Evolutionary conservation across 2,888 invertebrate species (phyloP), one percentile per base, ranked within the genome.

Genomic region (Auanema sp.): DNA sequence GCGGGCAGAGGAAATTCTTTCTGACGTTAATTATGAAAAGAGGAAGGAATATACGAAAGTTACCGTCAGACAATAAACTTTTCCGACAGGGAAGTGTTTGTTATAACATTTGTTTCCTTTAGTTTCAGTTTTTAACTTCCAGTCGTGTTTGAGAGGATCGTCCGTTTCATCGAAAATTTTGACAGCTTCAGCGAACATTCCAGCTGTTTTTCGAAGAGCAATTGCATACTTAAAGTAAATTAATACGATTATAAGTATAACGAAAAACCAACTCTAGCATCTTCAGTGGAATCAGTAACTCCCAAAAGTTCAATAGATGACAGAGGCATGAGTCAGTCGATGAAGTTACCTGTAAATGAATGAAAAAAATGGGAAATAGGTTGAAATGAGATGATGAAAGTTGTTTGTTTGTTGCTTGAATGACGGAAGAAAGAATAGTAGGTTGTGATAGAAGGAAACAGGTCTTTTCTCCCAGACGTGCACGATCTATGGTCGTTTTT

Each of bases 41-140:
- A 18, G 11, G 14, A 41, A 3, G 18, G 25, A 12, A 52, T 51
- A n/a, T 8, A 3, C 12, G 16, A 23, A 18, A 44, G 8, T 14
- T 49, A 56, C 61, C 61, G 40, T 43, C 3, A 56, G n/a, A 11
- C 47, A 40, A 47, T 65, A 65, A 58, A 59, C 51, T 16, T 65
- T 65, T n/a, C 65, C 65, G 6, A 65, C 24, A 12, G 65, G 55
- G 47, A 60, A 58, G 41, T 59, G 65, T 40, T 61, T 61, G 52
- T 65, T 65, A 44, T 65, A 65, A 55, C 61, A 61, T 23, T 59
- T 60, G 47, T 65, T 61, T 25, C 61, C 65, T 42, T 65, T 65
- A 16, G 49, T 56, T 43, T 65, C 65, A 10, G 44, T 53, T 33
- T 65, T 65, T 18, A 59, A 33, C 50, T 65, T 65, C 65, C 65